phyloP scores from a whole-genome alignment of 1,140 invertebrate species.

The Armadillidium nasatum region DNA sequence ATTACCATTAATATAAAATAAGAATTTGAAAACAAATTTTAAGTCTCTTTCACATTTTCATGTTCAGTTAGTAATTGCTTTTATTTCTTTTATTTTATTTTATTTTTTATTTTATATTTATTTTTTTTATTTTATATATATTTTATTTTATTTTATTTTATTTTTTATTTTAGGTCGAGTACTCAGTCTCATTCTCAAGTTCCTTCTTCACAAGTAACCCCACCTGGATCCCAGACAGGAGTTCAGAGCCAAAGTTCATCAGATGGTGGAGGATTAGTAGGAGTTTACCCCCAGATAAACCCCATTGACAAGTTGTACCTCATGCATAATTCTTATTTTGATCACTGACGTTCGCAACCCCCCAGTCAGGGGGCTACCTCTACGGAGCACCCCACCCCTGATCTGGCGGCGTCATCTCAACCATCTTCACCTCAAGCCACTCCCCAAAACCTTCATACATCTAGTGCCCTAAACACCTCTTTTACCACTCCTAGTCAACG shows the following conservation, averaged over 20 bases:
- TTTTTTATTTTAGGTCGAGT: not conserved
- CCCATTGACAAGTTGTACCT: constrained; percentile 96
- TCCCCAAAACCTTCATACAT: not conserved
- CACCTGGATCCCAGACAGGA: not conserved
- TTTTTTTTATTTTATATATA: too few relatives aligned
- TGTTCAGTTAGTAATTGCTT: too few relatives aligned
- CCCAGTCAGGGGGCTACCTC: constrained; percentile 25
- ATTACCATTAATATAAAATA: too few relatives aligned
- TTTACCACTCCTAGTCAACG: not conserved
- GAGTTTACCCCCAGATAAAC: constrained; percentile 57
- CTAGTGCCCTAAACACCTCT: not conserved
- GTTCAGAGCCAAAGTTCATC: not conserved
- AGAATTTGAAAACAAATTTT: too few relatives aligned
- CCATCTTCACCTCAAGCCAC: not conserved
- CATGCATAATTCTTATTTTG: constrained; percentile 93
- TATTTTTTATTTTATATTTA: too few relatives aligned
- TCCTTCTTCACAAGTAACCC: not conserved
- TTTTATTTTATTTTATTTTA: too few relatives aligned
- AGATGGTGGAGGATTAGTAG: constrained; percentile 28
- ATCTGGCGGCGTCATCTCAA: not conserved
- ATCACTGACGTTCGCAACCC: constrained; percentile 42
- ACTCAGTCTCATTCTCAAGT: not conserved
- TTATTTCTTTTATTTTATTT: too few relatives aligned
- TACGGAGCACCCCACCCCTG: not conserved
- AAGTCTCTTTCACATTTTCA: too few relatives aligned